phyloP scores from a whole-genome alignment of 2,113 vertebrate species.

The Hemiprocne comata region DNA sequence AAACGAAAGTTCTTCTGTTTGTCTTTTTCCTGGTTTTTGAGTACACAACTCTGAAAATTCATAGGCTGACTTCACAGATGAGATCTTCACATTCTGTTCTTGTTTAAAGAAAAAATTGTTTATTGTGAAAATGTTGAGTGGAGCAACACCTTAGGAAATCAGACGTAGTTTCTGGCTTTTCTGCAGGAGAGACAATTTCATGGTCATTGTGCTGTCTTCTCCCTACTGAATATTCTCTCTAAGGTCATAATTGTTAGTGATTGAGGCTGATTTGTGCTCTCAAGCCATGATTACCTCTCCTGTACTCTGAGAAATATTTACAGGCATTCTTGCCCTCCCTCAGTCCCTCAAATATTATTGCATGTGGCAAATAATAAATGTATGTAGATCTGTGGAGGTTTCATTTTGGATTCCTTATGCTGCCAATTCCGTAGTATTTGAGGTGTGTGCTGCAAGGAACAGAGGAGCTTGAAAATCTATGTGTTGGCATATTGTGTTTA shows the following conservation, averaged over 20 bases:
- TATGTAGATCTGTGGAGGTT: neutral
- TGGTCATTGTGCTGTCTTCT: neutral
- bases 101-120: neutral
- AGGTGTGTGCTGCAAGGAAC: neutral
- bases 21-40: neutral
- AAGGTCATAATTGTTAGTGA: neutral
- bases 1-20: neutral
- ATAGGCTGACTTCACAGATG: neutral
- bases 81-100: neutral
- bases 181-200: neutral
- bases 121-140: neutral
- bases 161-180: neutral
- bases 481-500: neutral
- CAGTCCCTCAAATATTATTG: neutral
- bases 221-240: neutral
- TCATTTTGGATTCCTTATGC: neutral
- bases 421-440: neutral
- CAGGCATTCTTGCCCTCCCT: neutral
- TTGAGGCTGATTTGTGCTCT: neutral
- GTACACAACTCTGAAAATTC: neutral
- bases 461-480: neutral
- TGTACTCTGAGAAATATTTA: neutral
- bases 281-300: neutral
- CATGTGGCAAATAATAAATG: neutral
- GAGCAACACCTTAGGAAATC: neutral